These are phyloP conservation scores for Metellina segmentata DNA, from an alignment of 2,888 invertebrate species.

Conservation along the genomic window DNA sequence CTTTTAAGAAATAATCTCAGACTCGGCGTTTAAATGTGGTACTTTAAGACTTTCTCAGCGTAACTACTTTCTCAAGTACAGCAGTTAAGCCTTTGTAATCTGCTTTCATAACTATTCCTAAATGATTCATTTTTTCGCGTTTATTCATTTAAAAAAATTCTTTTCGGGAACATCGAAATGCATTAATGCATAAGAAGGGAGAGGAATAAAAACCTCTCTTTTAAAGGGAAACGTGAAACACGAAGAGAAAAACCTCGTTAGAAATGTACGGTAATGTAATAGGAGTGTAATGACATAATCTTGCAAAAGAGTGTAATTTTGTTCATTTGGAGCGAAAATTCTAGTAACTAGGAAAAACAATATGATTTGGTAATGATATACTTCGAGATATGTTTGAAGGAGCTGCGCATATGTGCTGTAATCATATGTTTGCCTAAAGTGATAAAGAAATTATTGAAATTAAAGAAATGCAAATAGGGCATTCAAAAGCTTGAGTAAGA, in stretches of 20 bases:
- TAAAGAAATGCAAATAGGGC: too few species aligned
- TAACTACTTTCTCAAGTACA: conserved; percentile 14
- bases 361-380: background rate
- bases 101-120: conserved; percentile 8
- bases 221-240: background rate
- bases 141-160: background rate
- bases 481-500: too few species aligned
- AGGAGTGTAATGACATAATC: background rate
- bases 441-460: too few species aligned
- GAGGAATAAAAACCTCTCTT: background rate
- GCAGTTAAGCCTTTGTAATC: conserved; percentile 1
- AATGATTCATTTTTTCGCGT: background rate
- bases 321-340: background rate
- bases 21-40: conserved; percentile 23
- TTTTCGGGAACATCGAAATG: background rate
- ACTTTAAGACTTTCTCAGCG: background rate
- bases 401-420: background rate
- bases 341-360: background rate
- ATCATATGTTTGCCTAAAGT: background rate
- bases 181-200: background rate
- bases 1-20: conserved; percentile 29
- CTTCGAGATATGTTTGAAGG: background rate
- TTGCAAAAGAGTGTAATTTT: background rate
- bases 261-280: background rate
- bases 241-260: background rate